A percentile compares a stretch with the other conserved stretches of the same genome.
Evolutionary conservation across 2,888 invertebrate genomes (phyloP).

Genomic region (Drosophila pseudotalamancana): DNA sequence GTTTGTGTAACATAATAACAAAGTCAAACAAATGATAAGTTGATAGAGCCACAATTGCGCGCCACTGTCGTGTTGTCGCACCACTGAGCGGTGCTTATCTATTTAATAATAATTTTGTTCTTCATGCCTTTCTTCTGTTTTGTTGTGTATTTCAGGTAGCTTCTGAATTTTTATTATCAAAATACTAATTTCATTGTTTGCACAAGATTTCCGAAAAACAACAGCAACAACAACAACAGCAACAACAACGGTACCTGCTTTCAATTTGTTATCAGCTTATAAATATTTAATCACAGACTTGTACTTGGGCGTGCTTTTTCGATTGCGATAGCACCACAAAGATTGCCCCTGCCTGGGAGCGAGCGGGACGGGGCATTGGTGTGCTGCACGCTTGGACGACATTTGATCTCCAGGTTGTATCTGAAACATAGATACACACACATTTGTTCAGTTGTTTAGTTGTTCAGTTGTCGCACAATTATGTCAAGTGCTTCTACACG

Average conservation of each 20-base stretch:
- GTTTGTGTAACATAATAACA: slow-evolving; percentile 77
- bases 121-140: slow-evolving; percentile 37
- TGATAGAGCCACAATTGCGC: slow-evolving; percentile 74
- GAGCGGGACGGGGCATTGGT: background rate
- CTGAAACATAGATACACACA: slow-evolving; percentile 1
- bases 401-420: slow-evolving; percentile 18
- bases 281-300: slow-evolving; percentile 81
- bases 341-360: slow-evolving; percentile 31
- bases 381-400: slow-evolving; percentile 24
- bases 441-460: too few relatives aligned
- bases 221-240: background rate
- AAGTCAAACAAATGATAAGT: slow-evolving; percentile 80
- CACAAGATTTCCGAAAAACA: slow-evolving; percentile 70
- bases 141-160: slow-evolving; percentile 65
- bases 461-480: slow-evolving; percentile 57
- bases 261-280: slow-evolving; percentile 77
- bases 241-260: slow-evolving; percentile 45
- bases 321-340: slow-evolving; percentile 53
- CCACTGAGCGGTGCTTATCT: slow-evolving; percentile 59
- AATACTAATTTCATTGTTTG: slow-evolving; percentile 80
- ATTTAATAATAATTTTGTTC: slow-evolving; percentile 62
- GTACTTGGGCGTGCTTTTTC: slow-evolving; percentile 65
- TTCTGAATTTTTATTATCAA: slow-evolving; percentile 81
- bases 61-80: slow-evolving; percentile 32
- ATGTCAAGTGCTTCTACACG: slow-evolving; percentile 78